These are phyloP conservation scores for Bujurquina vittata DNA, from an alignment of 2,113 vertebrate genomes.

Conservation along the genomic window DNA sequence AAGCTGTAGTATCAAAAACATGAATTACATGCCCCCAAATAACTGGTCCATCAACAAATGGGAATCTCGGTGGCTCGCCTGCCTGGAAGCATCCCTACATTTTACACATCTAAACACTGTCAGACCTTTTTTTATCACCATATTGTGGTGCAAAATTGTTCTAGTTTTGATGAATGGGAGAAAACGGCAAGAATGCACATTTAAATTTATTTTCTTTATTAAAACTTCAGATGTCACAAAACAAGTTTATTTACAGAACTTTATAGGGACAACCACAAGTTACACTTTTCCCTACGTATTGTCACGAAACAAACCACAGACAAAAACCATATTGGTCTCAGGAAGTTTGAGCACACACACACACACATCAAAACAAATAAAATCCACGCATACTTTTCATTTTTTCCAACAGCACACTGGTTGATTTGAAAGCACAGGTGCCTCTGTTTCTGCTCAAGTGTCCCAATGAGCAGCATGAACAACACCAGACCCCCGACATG, in stretches of 20 bases:
- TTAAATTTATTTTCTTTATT: slow-evolving; percentile 9
- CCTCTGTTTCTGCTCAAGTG: accelerated
- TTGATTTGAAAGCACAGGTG: neutral
- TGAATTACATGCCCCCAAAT: no score
- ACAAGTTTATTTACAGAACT: slow-evolving; percentile 22
- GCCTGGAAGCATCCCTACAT: no score
- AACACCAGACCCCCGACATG: neutral
- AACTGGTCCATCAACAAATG: no score
- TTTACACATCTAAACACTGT: neutral
- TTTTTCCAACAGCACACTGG: neutral
- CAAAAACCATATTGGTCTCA: neutral
- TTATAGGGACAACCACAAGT: neutral
- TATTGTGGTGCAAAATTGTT: neutral
- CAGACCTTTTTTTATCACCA: neutral
- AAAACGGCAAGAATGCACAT: neutral
- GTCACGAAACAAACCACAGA: neutral
- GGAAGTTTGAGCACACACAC: neutral
- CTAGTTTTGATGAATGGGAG: neutral
- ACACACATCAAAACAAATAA: neutral
- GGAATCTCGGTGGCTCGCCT: no score
- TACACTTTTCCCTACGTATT: neutral
- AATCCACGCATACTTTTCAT: neutral
- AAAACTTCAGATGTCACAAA: slow-evolving; percentile 1
- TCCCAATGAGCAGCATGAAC: neutral
- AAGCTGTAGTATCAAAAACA: no score